Base-by-base conservation (phyloP, 2,888 invertebrate genomes). In the Leptarthrus brevirostris region DNA sequence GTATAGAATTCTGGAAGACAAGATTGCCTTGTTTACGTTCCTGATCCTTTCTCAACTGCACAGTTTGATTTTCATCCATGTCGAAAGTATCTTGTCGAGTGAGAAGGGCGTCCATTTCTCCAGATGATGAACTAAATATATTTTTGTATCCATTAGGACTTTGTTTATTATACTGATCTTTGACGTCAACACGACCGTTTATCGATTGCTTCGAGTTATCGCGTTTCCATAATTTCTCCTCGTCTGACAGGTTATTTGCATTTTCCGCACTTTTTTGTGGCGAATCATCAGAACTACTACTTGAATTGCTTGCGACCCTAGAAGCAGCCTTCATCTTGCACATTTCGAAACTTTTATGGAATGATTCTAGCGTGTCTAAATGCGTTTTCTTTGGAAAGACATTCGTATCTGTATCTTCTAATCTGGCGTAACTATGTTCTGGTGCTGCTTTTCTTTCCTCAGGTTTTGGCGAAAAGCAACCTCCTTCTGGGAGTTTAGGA, bases 1-100 rank as follows among this genome's bases (percentile, higher is more conserved):
- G 89, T 73, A 89, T 88, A 44, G 88, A 88, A 76, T 87, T 88
- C 78, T 89, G 88, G 79, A 90, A 90, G 53, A 89, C 85, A 3
- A 89, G 84, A 47, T 86, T 86, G 3, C 89, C 88, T 78, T 89
- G 89, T 18, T 88, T 86, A 34, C 88, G 85, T 80, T 90, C 90
- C 77, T 88, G 87, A 71, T 87, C 88, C 73, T 88, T 85, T 34
- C 88, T 83, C 14, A 88, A 77, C 22, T 80, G 79, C 3, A 79
- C 78, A 12, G 80, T 79, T 30, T 81, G 79, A 20, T 80, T 81
- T 1, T 82, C 82, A 30, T 82, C 64, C 24, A 52, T 5, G 34
- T 74, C 71, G 14, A 70, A 47, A 6, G 71, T 73, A 26, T 36
- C 47, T 64, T 72, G 70, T 5, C 70, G 54, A 3, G 72, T 30